phyloP scores from a whole-genome alignment of 2,888 invertebrate species.

The Himalopsyche japonica region DNA sequence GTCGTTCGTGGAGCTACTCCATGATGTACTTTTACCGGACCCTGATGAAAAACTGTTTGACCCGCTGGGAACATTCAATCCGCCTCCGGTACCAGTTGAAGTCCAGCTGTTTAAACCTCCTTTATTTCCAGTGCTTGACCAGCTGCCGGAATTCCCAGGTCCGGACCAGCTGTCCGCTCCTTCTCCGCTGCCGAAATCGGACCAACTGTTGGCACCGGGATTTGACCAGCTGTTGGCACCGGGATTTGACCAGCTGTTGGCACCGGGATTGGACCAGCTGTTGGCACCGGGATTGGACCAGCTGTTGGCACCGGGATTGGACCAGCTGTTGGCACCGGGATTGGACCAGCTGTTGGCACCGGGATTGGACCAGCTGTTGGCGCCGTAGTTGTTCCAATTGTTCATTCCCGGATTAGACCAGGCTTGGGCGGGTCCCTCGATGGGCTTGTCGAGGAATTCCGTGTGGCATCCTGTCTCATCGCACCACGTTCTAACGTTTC shows the following conservation, averaged over 20 bases:
- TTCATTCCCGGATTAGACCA: neutral
- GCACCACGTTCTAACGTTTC: neutral
- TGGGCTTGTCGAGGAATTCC: neutral
- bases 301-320: no score
- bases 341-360: neutral
- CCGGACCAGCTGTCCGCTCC: neutral
- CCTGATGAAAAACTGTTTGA: neutral
- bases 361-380: neutral
- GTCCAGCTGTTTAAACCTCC: neutral
- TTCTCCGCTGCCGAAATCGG: no score
- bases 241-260: neutral
- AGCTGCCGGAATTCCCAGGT: neutral
- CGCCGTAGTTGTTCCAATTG: neutral
- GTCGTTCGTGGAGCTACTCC: neutral
- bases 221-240: neutral
- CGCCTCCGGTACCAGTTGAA: neutral
- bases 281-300: neutral
- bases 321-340: no score
- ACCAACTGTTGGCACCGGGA: neutral
- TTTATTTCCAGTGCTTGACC: neutral
- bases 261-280: neutral
- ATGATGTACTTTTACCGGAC: neutral
- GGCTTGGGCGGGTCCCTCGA: neutral
- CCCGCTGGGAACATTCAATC: neutral
- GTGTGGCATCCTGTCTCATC: slow-evolving; percentile 2